Evolutionary conservation across 2,797 vertebrate species (phyloP).

Genomic region (Mus minutoides): DNA sequence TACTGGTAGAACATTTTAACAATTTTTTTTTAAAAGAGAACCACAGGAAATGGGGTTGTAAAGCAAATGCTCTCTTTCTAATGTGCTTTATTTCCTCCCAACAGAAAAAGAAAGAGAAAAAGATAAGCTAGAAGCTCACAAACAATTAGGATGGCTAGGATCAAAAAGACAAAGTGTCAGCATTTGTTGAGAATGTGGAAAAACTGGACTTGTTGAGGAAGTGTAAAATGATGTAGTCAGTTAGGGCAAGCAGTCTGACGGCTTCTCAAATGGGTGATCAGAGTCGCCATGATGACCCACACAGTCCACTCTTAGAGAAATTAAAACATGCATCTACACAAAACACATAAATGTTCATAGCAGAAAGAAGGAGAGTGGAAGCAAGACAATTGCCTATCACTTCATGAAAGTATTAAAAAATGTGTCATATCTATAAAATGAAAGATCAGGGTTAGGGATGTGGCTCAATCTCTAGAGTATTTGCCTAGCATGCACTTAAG

Average conservation of each 20-base stretch:
- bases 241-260: background rate
- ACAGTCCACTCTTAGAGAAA: background rate
- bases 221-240: background rate
- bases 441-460: background rate
- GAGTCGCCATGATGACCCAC: background rate
- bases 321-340: background rate
- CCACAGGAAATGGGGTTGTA: background rate
- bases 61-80: slow-evolving; percentile 18
- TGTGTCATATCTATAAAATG: background rate
- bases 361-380: background rate
- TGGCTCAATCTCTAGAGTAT: background rate
- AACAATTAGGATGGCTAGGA: background rate
- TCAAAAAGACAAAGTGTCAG: slow-evolving; percentile 2
- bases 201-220: background rate
- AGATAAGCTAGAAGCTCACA: background rate
- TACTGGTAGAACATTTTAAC: background rate
- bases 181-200: background rate
- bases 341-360: background rate
- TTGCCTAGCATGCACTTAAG: background rate
- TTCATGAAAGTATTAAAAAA: background rate
- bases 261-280: background rate
- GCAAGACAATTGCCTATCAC: background rate
- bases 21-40: background rate
- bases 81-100: slow-evolving; percentile 3
- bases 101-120: slow-evolving; percentile 26